Percentiles rank a stretch among this genome's conserved stretches.
Conservation (phyloP, 2,797 vertebrate species). For the Sebastes iracundus region DNA sequence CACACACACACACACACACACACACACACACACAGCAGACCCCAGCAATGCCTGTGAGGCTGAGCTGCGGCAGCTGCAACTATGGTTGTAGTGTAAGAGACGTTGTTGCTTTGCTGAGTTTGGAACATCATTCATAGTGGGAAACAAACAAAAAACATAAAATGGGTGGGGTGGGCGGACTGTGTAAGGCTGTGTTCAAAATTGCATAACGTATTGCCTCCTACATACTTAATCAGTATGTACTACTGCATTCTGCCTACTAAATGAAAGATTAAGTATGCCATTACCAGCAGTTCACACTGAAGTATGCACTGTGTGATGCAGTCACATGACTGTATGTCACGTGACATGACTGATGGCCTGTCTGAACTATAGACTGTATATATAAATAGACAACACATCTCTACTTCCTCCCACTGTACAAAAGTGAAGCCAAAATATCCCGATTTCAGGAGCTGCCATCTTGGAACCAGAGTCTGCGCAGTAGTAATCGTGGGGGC, state of each 20-base stretch:
- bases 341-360: too few relatives aligned
- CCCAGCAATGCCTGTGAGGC: slow-evolving; percentile 42
- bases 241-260: background rate
- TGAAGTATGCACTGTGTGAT: background rate
- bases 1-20: background rate
- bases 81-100: slow-evolving; percentile 33
- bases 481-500: too few relatives aligned
- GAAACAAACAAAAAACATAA: slow-evolving; percentile 24
- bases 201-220: background rate
- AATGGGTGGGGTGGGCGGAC: background rate
- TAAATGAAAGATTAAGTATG: background rate
- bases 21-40: background rate
- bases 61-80: slow-evolving; percentile 57
- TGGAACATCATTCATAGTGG: slow-evolving; percentile 14
- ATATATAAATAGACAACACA: too few relatives aligned
- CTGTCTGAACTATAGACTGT: too few relatives aligned
- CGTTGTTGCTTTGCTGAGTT: slow-evolving; percentile 42
- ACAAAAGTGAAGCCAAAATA: too few relatives aligned
- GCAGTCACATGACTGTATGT: too few relatives aligned
- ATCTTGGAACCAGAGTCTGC: too few relatives aligned
- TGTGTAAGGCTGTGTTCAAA: background rate
- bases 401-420: too few relatives aligned
- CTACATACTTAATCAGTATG: background rate
- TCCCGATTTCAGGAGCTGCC: too few relatives aligned
- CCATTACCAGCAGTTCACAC: background rate